phyloP scores from a whole-genome alignment of 2,113 vertebrate species.

The Microcebus lehilahytsara region DNA sequence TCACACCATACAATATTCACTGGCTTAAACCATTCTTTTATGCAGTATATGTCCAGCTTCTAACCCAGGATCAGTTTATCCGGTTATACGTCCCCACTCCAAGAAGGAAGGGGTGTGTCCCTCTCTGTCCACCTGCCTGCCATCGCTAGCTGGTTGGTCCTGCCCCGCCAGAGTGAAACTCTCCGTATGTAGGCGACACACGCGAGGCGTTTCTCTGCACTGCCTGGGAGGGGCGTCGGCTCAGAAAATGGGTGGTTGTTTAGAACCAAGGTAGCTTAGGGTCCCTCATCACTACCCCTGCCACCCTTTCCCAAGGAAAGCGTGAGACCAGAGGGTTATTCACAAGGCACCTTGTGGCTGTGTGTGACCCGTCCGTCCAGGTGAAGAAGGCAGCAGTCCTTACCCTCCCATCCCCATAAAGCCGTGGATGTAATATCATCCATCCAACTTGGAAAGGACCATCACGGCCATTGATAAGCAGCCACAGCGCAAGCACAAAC shows the following conservation, averaged over 20 bases:
- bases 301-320: neutral
- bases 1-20: neutral
- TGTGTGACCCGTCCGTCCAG: neutral
- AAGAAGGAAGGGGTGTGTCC: neutral
- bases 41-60: neutral
- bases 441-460: neutral
- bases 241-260: slow-evolving; percentile 35
- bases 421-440: neutral
- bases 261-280: neutral
- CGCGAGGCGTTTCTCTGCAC: neutral
- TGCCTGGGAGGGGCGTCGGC: too few species aligned
- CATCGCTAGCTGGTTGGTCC: neutral
- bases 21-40: neutral
- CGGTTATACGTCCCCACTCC: neutral
- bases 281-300: neutral
- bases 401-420: neutral
- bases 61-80: neutral
- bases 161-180: neutral
- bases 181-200: neutral
- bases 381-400: neutral
- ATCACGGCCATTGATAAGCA: neutral
- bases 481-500: neutral
- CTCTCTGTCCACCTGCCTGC: neutral
- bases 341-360: neutral
- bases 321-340: neutral